Conservation (phyloP, 2,888 invertebrate genomes). For the Pseudoips prasinana region DNA sequence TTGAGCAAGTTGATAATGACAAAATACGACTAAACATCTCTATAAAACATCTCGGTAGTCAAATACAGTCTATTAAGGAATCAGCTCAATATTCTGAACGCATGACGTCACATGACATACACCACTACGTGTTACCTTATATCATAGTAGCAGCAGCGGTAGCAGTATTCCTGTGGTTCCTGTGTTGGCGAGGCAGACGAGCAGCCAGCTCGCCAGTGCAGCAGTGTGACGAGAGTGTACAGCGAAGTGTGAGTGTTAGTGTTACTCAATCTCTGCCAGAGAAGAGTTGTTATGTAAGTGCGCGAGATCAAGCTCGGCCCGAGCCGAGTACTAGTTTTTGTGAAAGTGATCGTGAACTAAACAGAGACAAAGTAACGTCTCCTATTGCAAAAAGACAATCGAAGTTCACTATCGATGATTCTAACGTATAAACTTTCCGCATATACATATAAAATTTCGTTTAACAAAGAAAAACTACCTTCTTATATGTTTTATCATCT, state of each 20-base stretch:
- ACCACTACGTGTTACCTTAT: background rate
- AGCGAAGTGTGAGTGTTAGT: too few relatives aligned
- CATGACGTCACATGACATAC: background rate
- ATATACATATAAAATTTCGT: background rate
- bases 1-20: too few relatives aligned
- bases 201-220: background rate
- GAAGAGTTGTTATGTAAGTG: background rate
- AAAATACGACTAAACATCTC: constrained; percentile 2
- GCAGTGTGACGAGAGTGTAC: background rate
- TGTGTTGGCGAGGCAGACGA: background rate
- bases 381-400: background rate
- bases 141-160: background rate
- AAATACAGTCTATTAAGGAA: background rate
- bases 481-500: background rate
- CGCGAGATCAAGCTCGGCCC: background rate
- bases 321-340: background rate
- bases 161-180: background rate
- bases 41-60: background rate
- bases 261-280: background rate
- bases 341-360: background rate
- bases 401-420: background rate
- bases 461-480: background rate
- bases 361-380: background rate
- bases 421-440: background rate
- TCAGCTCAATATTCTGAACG: background rate